A percentile compares a stretch with the other conserved stretches of the same genome.
phyloP scores from a whole-genome alignment of 2,113 vertebrate species.

The Thalassoma bifasciatum region DNA sequence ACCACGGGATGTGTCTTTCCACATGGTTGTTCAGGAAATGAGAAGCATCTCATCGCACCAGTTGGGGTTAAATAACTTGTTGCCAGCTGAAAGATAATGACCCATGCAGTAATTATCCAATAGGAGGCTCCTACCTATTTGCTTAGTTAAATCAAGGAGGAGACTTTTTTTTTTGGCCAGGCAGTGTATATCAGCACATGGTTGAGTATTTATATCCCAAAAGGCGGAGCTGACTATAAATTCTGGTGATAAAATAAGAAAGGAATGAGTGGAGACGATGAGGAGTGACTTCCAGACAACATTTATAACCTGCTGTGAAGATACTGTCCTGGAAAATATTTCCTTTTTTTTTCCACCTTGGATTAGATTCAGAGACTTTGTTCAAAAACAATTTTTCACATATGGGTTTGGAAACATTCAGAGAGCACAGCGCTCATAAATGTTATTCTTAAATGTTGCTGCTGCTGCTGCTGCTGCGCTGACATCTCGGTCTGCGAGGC shows the following conservation, averaged over 20 bases:
- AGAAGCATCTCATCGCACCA: no score
- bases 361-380: conserved; percentile 12
- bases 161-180: no score
- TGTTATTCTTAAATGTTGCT: not conserved
- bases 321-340: not conserved
- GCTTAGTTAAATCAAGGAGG: no score
- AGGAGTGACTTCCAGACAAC: not conserved
- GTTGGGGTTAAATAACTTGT: no score
- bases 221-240: not conserved
- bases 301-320: not conserved
- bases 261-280: not conserved
- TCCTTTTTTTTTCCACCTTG: conserved; percentile 4
- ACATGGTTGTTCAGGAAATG: no score
- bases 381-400: not conserved
- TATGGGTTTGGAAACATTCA: conserved; percentile 4
- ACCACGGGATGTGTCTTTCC: no score
- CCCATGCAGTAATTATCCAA: no score
- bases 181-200: not conserved
- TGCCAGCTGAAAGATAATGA: no score
- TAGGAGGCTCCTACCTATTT: no score
- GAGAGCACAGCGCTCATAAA: not conserved
- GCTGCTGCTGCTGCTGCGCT: not conserved
- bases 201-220: not conserved
- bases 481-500: not conserved
- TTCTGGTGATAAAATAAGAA: not conserved